Conservation (phyloP, 2,113 vertebrate species). For the Nettapus auritus region DNA sequence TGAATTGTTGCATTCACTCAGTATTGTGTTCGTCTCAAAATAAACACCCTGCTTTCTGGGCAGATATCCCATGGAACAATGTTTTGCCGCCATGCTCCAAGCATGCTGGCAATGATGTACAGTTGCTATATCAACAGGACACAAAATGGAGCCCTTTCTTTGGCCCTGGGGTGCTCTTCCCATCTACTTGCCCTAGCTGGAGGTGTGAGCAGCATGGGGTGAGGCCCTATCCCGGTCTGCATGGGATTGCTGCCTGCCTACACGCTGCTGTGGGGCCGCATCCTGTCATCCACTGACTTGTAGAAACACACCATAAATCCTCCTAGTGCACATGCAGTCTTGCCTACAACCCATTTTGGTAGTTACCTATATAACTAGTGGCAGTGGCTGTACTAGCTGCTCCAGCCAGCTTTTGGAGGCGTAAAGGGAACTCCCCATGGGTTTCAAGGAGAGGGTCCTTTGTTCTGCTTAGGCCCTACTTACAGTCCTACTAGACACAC, state of each 20-base stretch:
- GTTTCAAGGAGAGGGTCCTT: neutral
- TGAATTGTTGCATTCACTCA: slow-evolving; percentile 39
- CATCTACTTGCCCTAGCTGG: neutral
- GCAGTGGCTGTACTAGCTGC: neutral
- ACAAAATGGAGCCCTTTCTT: slow-evolving; percentile 1
- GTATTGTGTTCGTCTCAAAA: slow-evolving; percentile 47
- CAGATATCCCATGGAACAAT: slow-evolving; percentile 18
- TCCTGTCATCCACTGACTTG: neutral
- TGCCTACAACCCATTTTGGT: neutral
- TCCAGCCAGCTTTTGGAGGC: neutral
- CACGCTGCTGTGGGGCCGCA: neutral
- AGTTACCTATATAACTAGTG: neutral
- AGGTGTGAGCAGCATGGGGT: neutral
- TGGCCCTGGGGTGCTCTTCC: neutral
- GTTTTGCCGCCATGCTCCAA: neutral
- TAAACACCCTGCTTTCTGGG: slow-evolving; percentile 45
- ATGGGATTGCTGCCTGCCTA: neutral
- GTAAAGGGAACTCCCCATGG: neutral
- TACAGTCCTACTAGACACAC: neutral
- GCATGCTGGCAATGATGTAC: neutral
- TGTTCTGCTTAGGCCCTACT: neutral
- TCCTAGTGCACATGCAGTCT: neutral
- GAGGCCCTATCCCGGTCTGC: neutral
- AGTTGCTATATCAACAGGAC: neutral
- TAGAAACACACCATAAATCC: neutral